Conservation (phyloP, 2,797 vertebrate genomes). For the Lithobates pipiens region DNA sequence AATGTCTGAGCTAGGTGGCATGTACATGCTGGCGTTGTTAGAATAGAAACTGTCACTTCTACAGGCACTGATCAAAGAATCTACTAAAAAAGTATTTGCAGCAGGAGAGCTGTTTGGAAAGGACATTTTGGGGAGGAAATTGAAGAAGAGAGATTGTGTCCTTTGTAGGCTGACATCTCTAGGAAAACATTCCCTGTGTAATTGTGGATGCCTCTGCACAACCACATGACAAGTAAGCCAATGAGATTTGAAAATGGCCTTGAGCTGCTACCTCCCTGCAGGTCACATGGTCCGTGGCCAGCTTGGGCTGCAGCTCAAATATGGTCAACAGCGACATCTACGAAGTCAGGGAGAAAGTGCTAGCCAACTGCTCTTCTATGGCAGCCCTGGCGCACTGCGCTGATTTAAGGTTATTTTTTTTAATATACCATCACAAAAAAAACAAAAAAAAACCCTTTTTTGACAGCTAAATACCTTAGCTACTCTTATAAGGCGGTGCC, state of each 20-base stretch:
- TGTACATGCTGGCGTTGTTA: constrained; percentile 96
- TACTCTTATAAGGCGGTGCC: background rate
- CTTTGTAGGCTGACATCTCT: constrained; percentile 99
- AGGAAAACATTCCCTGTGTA: constrained; percentile 97
- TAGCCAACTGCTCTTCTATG: background rate
- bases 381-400: constrained; percentile 64
- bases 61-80: constrained; percentile 97
- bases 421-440: constrained; percentile 28
- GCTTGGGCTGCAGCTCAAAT: constrained; percentile 78
- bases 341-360: constrained; percentile 75
- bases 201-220: constrained; percentile 94
- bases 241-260: constrained; percentile 99
- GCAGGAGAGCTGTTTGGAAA: constrained; percentile 98
- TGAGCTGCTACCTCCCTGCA: constrained; percentile 91
- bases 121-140: constrained; percentile 96
- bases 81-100: constrained; percentile 97
- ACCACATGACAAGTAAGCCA: constrained; percentile 98
- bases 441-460: constrained; percentile 56
- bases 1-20: constrained; percentile 95
- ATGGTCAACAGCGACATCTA: constrained; percentile 98
- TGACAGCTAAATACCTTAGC: constrained; percentile 29
- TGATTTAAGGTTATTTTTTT: constrained; percentile 61
- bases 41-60: constrained; percentile 98
- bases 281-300: constrained; percentile 79
- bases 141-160: constrained; percentile 95